These are phyloP conservation scores for Hypotaenidia okinawae DNA, from an alignment of 2,797 vertebrate species.

Conservation along the genomic window DNA sequence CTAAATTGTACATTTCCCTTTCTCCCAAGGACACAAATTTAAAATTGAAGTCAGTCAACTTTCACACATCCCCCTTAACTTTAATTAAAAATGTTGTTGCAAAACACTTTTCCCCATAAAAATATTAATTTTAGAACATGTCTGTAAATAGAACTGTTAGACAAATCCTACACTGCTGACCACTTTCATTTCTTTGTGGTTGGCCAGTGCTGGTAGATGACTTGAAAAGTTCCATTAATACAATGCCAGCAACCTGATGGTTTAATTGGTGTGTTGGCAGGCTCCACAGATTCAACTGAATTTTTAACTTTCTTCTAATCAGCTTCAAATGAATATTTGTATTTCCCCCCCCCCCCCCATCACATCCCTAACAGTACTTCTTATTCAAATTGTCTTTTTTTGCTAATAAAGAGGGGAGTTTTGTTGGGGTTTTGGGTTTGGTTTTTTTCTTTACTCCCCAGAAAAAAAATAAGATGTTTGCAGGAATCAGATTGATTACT, in stretches of 20 bases:
- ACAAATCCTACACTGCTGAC: background rate
- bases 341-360: background rate
- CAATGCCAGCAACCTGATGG: background rate
- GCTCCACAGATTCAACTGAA: background rate
- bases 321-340: background rate
- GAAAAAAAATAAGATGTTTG: background rate
- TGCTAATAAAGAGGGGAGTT: background rate
- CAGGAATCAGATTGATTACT: background rate
- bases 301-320: background rate
- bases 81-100: background rate
- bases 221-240: background rate
- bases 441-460: background rate
- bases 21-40: background rate
- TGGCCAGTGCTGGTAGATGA: background rate
- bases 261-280: background rate
- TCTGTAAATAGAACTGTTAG: background rate
- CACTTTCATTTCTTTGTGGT: background rate
- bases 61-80: background rate
- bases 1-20: background rate
- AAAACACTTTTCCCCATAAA: background rate
- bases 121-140: background rate
- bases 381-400: slow-evolving; percentile 11
- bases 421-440: background rate
- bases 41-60: background rate
- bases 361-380: background rate